Evolutionary conservation across 2,888 invertebrate genomes (phyloP), one percentile per base, ranked within the genome.

Genomic region (Sarcophaga variegata): DNA sequence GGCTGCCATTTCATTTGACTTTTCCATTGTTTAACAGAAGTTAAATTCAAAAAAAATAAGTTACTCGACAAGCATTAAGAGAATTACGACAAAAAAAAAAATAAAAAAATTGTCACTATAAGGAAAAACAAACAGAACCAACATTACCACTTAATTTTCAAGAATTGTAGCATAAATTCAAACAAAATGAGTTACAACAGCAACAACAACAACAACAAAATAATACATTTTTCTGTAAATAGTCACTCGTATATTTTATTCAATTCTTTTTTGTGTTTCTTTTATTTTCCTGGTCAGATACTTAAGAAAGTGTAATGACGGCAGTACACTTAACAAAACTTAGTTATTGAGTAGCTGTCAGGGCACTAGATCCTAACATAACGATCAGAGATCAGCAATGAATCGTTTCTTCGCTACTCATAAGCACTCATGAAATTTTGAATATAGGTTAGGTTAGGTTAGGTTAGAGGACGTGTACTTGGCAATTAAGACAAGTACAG

Each of bases 1-100:
- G 54, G 59, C 27, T 66, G 67, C 74, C 71, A 81, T 79, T 79
- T 75, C 70, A 45, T 72, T 82, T 80, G 80, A 83, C 76, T 86
- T 78, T 76, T 83, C 22, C 59, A 77, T 80, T 86, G 67, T 86
- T 82, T 49, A 37, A 72, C 70, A 67, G 69, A 81, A 72, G 17
- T 45, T 17, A 69, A 60, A 49, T 47, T 71, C 49, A 60, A 45
- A 14, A 54, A 45, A 78, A 37, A 27, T 37, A 54, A 69, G 6
- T 67, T 4, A 54, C 14, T 14, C 54, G 5, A 54, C 37, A 37
- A 37, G 8, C 37, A 37, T 37, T 37, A 37, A 8, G 1, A 37
- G 37, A 37, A 37, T 37, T 37, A 37, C 37, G 37, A 54, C 17
- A 54, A 54, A 54, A 54, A 14, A 54, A 14, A 54, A 54, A 11